Conservation (phyloP, 2,113 vertebrate species). For the Rhinoderma darwinii region DNA sequence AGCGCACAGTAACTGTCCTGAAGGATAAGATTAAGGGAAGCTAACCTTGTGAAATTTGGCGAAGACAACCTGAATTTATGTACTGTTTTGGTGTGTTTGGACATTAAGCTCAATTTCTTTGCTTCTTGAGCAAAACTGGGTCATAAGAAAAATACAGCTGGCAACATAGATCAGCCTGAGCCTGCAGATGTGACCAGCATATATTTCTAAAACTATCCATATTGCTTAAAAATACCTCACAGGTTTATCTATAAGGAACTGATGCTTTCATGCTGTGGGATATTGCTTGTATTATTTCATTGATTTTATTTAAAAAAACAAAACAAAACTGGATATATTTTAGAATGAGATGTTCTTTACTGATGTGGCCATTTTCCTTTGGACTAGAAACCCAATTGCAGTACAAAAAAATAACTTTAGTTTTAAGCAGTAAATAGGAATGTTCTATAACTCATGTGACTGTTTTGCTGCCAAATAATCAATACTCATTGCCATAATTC, state of each 20-base stretch:
- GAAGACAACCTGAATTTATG: constrained; percentile 71
- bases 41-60: constrained; percentile 69
- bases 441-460: neutral
- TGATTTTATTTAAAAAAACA: neutral
- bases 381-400: neutral
- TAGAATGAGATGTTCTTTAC: neutral
- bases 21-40: constrained; percentile 75
- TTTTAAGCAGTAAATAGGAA: neutral
- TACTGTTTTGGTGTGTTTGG: constrained; percentile 68
- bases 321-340: neutral
- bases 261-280: neutral
- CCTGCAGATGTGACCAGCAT: neutral
- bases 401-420: neutral
- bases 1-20: constrained; percentile 75
- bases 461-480: neutral
- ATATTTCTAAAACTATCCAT: constrained; percentile 12
- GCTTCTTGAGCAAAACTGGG: constrained; percentile 65
- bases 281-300: neutral
- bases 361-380: neutral
- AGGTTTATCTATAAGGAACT: neutral
- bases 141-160: constrained; percentile 61
- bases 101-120: constrained; percentile 70
- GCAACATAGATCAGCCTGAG: neutral
- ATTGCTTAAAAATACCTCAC: neutral
- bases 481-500: neutral